Percentiles rank a stretch among this genome's conserved stretches.
phyloP scores from a whole-genome alignment of 2,113 vertebrate genomes.

The Rhagologus leucostigma region DNA sequence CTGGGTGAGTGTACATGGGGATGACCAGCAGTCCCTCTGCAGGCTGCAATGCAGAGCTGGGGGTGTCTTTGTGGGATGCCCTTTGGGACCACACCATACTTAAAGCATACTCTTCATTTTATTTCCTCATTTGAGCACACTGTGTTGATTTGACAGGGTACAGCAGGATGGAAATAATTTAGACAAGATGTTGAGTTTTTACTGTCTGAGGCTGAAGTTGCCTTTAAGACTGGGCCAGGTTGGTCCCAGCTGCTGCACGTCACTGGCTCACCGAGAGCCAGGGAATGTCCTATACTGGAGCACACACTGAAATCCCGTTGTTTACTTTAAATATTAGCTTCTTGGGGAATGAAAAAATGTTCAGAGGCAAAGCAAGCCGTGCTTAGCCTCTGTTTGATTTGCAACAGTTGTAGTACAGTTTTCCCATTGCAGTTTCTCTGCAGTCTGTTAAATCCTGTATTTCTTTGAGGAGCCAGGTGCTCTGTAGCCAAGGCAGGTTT shows the following conservation, averaged over 20 bases:
- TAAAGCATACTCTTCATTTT: background rate
- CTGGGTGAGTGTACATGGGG: too few species aligned
- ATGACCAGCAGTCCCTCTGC: background rate
- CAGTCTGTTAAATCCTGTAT: background rate
- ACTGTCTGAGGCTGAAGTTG: background rate
- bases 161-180: background rate
- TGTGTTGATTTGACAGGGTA: background rate
- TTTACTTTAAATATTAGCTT: background rate
- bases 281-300: background rate
- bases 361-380: background rate
- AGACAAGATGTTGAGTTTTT: background rate
- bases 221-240: background rate
- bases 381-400: background rate
- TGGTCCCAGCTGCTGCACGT: background rate
- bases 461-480: background rate
- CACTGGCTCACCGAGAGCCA: accelerated
- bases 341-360: background rate
- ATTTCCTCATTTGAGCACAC: background rate
- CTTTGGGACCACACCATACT: background rate
- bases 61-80: background rate
- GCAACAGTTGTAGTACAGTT: background rate
- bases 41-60: background rate
- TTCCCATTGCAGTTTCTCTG: background rate
- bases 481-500: background rate
- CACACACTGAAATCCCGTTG: background rate